Evolutionary conservation across 2,113 vertebrate genomes (phyloP).

Genomic region (Colius striatus): DNA sequence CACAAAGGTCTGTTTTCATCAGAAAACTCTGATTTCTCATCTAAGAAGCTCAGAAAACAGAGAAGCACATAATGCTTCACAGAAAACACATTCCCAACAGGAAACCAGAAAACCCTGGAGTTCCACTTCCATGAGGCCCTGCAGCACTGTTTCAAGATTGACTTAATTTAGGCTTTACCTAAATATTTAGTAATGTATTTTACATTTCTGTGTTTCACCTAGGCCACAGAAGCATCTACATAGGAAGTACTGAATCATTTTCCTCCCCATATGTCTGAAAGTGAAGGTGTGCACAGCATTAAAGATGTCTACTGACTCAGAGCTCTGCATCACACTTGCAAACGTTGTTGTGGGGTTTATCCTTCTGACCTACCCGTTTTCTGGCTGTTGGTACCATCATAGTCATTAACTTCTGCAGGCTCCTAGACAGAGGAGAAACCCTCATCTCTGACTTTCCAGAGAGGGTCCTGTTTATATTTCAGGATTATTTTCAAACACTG

Average conservation of each 20-base stretch:
- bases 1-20: not conserved
- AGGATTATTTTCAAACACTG: constrained; percentile 24
- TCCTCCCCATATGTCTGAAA: rapidly evolving
- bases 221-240: not conserved
- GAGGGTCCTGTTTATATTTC: not conserved
- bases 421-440: not conserved
- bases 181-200: not conserved
- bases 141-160: not conserved
- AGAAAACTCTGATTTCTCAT: not conserved
- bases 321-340: rapidly evolving
- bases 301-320: not conserved
- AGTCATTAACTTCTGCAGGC: not conserved
- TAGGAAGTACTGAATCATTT: not conserved
- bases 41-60: not conserved
- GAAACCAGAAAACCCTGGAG: not conserved
- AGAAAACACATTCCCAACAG: not conserved
- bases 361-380: not conserved
- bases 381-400: not conserved
- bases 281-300: not conserved
- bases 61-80: not conserved
- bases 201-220: not conserved
- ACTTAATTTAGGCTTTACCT: not conserved
- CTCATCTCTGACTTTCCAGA: not conserved
- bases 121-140: not conserved
- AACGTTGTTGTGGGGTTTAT: not conserved